phyloP scores from a whole-genome alignment of 1,140 invertebrate species.

The Drosophila rhopaloa region DNA sequence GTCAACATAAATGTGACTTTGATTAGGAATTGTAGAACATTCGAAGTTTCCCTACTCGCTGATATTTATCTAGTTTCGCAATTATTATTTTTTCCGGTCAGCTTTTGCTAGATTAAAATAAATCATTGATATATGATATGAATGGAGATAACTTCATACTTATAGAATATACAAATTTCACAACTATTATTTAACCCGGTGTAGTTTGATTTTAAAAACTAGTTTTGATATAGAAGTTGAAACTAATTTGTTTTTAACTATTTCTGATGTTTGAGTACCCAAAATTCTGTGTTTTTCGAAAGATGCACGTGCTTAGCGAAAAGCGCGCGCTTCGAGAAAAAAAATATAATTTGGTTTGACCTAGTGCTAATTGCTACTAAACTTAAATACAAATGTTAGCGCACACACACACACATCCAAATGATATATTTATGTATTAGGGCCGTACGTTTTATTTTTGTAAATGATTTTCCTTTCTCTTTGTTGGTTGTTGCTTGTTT shows the following conservation, averaged over 20 bases:
- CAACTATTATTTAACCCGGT: not conserved
- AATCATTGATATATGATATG: not conserved
- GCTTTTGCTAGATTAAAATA: no score
- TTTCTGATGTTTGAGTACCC: not conserved
- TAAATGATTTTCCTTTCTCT: constrained; percentile 19
- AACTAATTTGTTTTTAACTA: constrained; percentile 1
- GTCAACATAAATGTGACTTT: no score
- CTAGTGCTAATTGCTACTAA: constrained; percentile 46
- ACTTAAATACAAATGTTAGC: constrained; percentile 44
- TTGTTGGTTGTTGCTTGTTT: constrained; percentile 27
- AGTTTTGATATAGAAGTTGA: not conserved
- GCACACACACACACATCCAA: constrained; percentile 4
- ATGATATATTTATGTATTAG: constrained; percentile 15
- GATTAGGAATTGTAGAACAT: no score
- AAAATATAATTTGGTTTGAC: constrained; percentile 19
- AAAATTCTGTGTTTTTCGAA: not conserved
- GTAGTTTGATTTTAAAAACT: not conserved
- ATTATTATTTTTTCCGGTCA: constrained; percentile 1
- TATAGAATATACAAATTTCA: not conserved
- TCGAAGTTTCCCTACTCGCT: no score
- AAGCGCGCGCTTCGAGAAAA: constrained; percentile 39
- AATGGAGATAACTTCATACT: no score
- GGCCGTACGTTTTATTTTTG: constrained; percentile 46
- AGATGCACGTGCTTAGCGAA: constrained; percentile 23
- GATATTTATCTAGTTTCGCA: not conserved